These are phyloP conservation scores for Heptranchias perlo DNA, from an alignment of 2,113 vertebrate genomes.

Conservation along the genomic window DNA sequence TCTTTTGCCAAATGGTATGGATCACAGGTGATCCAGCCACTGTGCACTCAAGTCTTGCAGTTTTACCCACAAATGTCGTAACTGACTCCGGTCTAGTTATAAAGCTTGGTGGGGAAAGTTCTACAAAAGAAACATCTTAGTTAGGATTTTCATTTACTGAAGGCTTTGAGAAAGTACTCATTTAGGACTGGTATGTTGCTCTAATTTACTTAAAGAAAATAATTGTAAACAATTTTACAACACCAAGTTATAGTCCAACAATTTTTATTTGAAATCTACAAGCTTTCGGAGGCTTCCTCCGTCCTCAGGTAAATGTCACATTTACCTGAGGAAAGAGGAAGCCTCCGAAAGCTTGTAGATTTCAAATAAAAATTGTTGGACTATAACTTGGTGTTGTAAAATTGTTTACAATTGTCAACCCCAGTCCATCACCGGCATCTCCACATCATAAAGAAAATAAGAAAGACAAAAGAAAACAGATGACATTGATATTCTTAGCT, in stretches of 20 bases:
- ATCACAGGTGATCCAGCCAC: conserved; percentile 84
- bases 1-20: conserved; percentile 88
- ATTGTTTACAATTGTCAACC: too few species aligned
- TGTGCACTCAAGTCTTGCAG: conserved; percentile 77
- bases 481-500: too few species aligned
- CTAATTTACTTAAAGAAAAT: background rate
- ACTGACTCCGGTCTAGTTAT: conserved; percentile 85
- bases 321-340: too few species aligned
- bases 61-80: conserved; percentile 87
- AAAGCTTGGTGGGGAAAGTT: conserved; percentile 88
- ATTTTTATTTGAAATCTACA: too few species aligned
- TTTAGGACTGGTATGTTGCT: background rate
- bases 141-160: conserved; percentile 10
- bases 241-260: too few species aligned
- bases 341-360: too few species aligned
- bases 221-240: too few species aligned
- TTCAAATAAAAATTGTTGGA: too few species aligned
- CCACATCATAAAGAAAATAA: conserved; percentile 5
- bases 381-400: too few species aligned
- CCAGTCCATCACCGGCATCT: too few species aligned
- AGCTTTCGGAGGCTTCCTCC: too few species aligned
- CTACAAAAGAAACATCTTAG: conserved; percentile 77
- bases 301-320: too few species aligned
- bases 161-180: background rate
- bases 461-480: background rate